Percentiles rank a stretch among this genome's conserved stretches.
These are phyloP conservation scores for Anguilla marmorata DNA, from an alignment of 2,797 vertebrate species.

Conservation along the genomic window DNA sequence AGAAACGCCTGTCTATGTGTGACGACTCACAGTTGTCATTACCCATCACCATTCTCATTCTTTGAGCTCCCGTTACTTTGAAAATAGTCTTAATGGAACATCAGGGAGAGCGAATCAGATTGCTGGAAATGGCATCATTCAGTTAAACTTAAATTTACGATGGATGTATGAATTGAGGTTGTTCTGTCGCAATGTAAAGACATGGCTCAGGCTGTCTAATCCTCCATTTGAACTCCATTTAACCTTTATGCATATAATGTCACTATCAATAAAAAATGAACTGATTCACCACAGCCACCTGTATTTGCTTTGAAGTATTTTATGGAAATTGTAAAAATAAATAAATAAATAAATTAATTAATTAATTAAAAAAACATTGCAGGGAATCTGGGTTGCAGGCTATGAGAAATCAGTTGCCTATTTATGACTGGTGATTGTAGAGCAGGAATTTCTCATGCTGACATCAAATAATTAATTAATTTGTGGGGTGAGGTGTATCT, in stretches of 20 bases:
- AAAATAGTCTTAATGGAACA: background rate
- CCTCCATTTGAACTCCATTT: background rate
- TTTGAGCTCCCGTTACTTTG: background rate
- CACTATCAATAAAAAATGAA: background rate
- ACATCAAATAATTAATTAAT: background rate
- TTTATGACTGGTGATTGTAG: background rate
- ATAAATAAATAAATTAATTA: no score
- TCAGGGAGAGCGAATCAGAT: background rate
- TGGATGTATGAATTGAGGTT: background rate
- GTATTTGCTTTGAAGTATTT: background rate
- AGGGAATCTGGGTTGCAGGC: background rate
- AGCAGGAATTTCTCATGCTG: background rate
- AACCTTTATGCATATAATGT: background rate
- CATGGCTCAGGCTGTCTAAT: background rate
- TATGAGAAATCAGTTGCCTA: background rate
- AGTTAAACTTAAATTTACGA: background rate
- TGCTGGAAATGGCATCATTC: background rate
- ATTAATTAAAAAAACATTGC: background rate
- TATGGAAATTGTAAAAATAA: background rate
- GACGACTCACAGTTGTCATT: no score
- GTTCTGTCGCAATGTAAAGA: background rate
- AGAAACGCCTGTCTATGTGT: no score
- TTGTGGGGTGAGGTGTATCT: background rate
- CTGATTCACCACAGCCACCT: background rate
- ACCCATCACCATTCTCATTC: no score